Evolutionary conservation across 1,140 invertebrate genomes (phyloP).

Genomic region (Drosophila obscura): DNA sequence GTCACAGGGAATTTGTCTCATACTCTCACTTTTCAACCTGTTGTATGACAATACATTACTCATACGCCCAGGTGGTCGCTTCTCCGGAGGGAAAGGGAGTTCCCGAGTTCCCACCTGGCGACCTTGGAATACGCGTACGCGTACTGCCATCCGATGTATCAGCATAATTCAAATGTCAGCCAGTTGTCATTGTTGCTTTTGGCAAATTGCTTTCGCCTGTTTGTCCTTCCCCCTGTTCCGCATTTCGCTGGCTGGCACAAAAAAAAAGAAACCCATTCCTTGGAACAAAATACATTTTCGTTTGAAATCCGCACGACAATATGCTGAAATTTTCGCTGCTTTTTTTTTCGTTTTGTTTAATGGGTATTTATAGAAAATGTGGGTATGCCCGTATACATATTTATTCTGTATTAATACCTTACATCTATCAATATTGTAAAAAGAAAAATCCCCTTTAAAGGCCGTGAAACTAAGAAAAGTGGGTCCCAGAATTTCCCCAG

Average conservation of each 20-base stretch:
- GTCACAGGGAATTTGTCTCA: conserved; percentile 3
- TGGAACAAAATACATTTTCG: no score
- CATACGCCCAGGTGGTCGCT: conserved; percentile 54
- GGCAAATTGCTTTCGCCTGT: conserved; percentile 27
- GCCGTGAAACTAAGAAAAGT: no score
- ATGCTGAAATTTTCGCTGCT: no score
- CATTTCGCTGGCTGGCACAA: conserved; percentile 8
- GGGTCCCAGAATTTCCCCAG: no score
- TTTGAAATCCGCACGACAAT: conserved; percentile 9
- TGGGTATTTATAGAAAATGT: no score
- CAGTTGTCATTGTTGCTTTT: conserved; percentile 44
- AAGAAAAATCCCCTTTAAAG: no score
- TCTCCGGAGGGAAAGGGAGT: no score
- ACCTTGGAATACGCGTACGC: conserved; percentile 40
- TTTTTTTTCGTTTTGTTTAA: no score
- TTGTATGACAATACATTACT: conserved; percentile 26
- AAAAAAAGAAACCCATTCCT: conserved; percentile 1
- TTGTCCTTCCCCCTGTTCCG: background rate
- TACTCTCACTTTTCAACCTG: background rate
- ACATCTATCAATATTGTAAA: no score
- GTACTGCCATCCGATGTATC: conserved; percentile 24
- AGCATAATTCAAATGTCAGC: conserved; percentile 61
- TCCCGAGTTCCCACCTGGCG: background rate
- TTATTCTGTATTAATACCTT: no score
- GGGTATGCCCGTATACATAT: no score